Percentiles rank a stretch among this genome's conserved stretches.
These are phyloP conservation scores for Eupithecia exiguata DNA, from an alignment of 2,888 invertebrate genomes.

Conservation along the genomic window DNA sequence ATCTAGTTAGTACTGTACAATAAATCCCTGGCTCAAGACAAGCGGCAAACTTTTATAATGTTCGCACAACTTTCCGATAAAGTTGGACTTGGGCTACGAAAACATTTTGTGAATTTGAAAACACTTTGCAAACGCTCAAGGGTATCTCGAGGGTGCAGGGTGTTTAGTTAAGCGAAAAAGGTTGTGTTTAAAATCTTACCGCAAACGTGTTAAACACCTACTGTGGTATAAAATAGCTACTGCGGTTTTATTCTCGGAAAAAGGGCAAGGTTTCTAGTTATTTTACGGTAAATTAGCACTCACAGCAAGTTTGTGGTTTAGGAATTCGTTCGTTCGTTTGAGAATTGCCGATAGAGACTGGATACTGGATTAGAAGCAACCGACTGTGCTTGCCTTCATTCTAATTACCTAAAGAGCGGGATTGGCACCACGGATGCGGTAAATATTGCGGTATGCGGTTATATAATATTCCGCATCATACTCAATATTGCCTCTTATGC, in stretches of 20 bases:
- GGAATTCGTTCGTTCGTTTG: background rate
- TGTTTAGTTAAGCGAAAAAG: constrained; percentile 10
- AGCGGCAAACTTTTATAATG: constrained; percentile 23
- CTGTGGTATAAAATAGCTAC: background rate
- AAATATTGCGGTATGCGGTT: background rate
- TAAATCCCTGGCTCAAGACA: constrained; percentile 18
- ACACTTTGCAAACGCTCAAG: constrained; percentile 11
- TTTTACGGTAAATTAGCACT: background rate
- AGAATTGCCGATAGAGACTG: background rate
- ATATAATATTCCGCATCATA: background rate
- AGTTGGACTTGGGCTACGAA: constrained; percentile 11
- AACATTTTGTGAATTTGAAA: constrained; percentile 31
- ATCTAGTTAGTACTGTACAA: background rate
- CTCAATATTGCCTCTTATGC: background rate
- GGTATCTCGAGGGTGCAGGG: constrained; percentile 10
- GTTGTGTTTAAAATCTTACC: constrained; percentile 9
- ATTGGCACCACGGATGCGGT: background rate
- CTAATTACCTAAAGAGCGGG: background rate
- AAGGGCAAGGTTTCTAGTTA: background rate
- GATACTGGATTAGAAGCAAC: background rate
- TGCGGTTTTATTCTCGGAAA: constrained; percentile 8
- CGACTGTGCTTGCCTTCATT: background rate
- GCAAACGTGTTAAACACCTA: background rate
- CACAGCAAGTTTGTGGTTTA: background rate
- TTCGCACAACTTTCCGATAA: constrained; percentile 12